phyloP scores from a whole-genome alignment of 2,113 vertebrate species.

The Sclerurus mexicanus region DNA sequence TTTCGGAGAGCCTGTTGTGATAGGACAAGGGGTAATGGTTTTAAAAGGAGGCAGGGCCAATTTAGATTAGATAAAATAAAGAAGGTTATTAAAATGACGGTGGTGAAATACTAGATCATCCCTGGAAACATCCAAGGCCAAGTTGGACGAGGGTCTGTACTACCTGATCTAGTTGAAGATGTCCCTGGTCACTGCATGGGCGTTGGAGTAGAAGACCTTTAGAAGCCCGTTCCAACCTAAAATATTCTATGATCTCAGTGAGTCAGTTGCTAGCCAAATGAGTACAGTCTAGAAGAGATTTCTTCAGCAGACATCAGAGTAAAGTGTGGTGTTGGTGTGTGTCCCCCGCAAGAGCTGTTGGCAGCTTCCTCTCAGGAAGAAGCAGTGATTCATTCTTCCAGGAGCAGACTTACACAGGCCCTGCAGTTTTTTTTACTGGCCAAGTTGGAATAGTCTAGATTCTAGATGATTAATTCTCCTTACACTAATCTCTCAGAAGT shows the following conservation, averaged over 20 bases:
- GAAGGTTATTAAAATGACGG: neutral
- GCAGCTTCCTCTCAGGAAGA: constrained; percentile 16
- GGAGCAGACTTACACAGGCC: neutral
- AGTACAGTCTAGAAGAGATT: neutral
- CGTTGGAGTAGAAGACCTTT: neutral
- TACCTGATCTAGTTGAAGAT: neutral
- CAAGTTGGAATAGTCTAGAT: constrained; percentile 8
- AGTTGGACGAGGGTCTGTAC: neutral
- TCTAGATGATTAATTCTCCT: neutral
- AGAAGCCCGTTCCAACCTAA: neutral
- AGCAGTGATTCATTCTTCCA: constrained; percentile 40
- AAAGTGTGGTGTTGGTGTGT: constrained; percentile 2
- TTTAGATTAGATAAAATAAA: neutral
- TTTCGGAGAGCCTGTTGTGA: neutral
- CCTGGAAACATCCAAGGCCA: neutral
- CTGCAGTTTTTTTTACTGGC: neutral
- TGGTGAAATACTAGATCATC: neutral
- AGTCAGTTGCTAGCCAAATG: neutral
- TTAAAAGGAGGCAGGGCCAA: neutral
- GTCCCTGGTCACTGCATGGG: neutral
- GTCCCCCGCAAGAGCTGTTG: constrained; percentile 15
- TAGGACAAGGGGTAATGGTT: neutral
- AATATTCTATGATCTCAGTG: neutral
- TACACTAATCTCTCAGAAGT: neutral
- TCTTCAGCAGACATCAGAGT: constrained; percentile 11